phyloP scores from a whole-genome alignment of 2,888 invertebrate species.

The Nemotelus nigrinus region DNA sequence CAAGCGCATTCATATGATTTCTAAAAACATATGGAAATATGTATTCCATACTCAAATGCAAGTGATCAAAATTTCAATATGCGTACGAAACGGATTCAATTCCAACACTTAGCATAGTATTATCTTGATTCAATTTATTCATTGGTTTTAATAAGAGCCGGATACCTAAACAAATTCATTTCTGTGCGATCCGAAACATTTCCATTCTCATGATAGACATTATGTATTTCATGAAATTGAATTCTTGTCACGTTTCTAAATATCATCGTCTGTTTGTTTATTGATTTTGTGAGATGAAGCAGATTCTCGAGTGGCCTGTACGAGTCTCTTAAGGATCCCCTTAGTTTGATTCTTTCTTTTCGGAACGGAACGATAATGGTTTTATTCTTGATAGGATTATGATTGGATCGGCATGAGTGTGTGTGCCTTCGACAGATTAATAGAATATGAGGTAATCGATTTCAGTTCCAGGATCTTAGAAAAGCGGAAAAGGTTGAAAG shows the following conservation, averaged over 20 bases:
- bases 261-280: conserved; percentile 42
- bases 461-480: too few relatives aligned
- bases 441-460: too few relatives aligned
- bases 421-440: not conserved
- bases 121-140: conserved; percentile 18
- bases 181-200: conserved; percentile 14
- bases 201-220: conserved; percentile 34
- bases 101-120: conserved; percentile 7
- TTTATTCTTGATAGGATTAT: conserved; percentile 27
- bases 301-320: conserved; percentile 23
- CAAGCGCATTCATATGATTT: too few relatives aligned
- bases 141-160: not conserved
- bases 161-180: conserved; percentile 10
- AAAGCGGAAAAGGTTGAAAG: too few relatives aligned
- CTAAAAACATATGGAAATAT: too few relatives aligned
- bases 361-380: conserved; percentile 28
- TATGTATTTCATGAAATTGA: conserved; percentile 27
- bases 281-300: conserved; percentile 40
- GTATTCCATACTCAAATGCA: too few relatives aligned
- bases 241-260: conserved; percentile 43
- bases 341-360: conserved; percentile 12
- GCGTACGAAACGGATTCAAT: not conserved
- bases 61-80: too few relatives aligned
- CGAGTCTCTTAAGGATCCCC: not conserved
- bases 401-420: conserved; percentile 12